Evolutionary conservation across 2,888 invertebrate species (phyloP).

Genomic region (Tiliacea citrago): DNA sequence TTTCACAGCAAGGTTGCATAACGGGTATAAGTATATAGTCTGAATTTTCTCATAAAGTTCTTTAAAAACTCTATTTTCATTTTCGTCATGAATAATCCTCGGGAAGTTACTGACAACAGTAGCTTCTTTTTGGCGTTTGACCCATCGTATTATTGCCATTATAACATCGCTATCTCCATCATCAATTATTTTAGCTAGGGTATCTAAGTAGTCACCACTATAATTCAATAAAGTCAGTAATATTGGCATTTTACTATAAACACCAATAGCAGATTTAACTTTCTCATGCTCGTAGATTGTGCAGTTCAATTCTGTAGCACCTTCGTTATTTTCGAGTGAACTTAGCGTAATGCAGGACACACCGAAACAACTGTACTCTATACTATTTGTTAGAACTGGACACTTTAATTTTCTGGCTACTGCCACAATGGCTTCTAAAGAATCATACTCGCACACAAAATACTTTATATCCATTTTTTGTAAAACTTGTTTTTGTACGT

Average conservation of each 20-base stretch:
- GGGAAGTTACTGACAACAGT: constrained; percentile 6
- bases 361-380: constrained; percentile 67
- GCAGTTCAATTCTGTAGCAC: constrained; percentile 34
- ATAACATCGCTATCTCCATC: constrained; percentile 10
- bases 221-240: constrained; percentile 54
- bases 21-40: constrained; percentile 43
- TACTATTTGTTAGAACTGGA: constrained; percentile 68
- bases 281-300: constrained; percentile 50
- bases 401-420: constrained; percentile 64
- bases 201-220: constrained; percentile 19
- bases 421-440: constrained; percentile 62
- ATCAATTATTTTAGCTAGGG: constrained; percentile 18
- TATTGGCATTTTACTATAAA: constrained; percentile 57
- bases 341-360: constrained; percentile 57
- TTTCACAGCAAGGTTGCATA: constrained; percentile 51
- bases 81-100: constrained; percentile 20
- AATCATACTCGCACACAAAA: constrained; percentile 66
- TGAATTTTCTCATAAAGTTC: constrained; percentile 44
- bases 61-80: constrained; percentile 37
- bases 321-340: constrained; percentile 22
- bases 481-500: constrained; percentile 65
- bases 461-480: constrained; percentile 67
- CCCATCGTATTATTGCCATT: constrained; percentile 41
- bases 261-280: constrained; percentile 51
- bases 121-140: constrained; percentile 50